Conservation (phyloP, 1,140 invertebrate species). For the Pomacea maculata region DNA sequence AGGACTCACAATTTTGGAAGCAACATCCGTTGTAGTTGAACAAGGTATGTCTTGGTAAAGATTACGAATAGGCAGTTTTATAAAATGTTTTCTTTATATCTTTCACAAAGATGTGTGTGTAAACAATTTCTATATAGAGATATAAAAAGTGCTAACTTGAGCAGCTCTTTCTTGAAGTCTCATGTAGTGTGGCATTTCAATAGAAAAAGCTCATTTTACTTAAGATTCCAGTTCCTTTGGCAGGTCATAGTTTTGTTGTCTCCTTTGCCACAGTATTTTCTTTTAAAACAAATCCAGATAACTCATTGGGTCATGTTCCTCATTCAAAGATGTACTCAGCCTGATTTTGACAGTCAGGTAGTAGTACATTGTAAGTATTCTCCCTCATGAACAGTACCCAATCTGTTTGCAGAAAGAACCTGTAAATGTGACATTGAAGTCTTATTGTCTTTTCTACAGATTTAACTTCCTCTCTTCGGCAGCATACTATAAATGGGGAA, state of each 20-base stretch:
- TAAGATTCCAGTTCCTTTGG: no score
- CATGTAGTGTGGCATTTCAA: neutral
- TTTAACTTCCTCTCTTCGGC: slow-evolving; percentile 2
- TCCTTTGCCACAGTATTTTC: no score
- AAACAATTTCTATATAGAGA: neutral
- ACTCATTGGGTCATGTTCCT: no score
- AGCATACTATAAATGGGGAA: slow-evolving; percentile 7
- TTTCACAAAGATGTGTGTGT: no score
- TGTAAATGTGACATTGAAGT: no score
- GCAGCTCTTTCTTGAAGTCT: neutral
- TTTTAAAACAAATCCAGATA: no score
- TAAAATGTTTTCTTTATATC: neutral
- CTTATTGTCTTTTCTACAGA: neutral
- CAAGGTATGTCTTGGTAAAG: slow-evolving; percentile 8
- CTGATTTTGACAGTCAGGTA: no score
- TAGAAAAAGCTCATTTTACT: neutral
- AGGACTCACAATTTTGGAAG: slow-evolving; percentile 16
- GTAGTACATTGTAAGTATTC: no score
- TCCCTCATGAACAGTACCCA: no score
- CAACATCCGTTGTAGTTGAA: slow-evolving; percentile 6
- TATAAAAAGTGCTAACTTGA: neutral
- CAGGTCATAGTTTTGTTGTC: no score
- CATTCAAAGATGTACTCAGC: no score
- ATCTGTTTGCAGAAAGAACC: no score
- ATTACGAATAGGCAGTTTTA: neutral